phyloP scores from a whole-genome alignment of 30 jellyfish, hydroid and myxozoan species.

The Phacellophora camtschatica region DNA sequence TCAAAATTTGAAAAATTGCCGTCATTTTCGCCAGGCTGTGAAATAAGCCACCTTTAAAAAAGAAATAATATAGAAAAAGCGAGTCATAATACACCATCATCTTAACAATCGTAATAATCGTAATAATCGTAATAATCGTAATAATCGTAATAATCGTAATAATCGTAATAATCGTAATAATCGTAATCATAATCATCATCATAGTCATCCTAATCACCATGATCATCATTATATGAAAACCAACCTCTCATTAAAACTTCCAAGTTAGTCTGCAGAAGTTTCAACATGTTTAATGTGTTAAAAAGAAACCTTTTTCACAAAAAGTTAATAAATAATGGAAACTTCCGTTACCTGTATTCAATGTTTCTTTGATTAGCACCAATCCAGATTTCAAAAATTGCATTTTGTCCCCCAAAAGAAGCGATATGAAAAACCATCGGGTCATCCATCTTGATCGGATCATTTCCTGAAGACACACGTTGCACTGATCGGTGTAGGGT shows the following conservation, averaged over 20 bases:
- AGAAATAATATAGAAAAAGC: not conserved
- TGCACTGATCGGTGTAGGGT: not conserved
- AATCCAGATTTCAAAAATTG: constrained; percentile 95
- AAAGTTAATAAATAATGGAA: too few relatives aligned
- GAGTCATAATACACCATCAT: too few relatives aligned
- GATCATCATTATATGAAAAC: too few relatives aligned
- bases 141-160: too few relatives aligned
- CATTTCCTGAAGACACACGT: not conserved
- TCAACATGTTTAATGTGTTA: not conserved
- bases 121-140: too few relatives aligned
- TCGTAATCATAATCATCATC: too few relatives aligned
- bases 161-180: too few relatives aligned
- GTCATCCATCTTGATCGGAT: constrained; percentile 4
- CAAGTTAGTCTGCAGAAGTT: too few relatives aligned
- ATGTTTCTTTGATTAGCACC: constrained; percentile 70
- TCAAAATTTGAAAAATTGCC: constrained; percentile 81
- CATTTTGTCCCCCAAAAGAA: constrained; percentile 85
- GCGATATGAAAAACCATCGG: constrained; percentile 65
- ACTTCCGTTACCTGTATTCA: constrained; percentile 96
- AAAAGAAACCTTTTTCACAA: too few relatives aligned
- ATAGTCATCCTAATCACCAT: too few relatives aligned
- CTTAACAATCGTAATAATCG: too few relatives aligned
- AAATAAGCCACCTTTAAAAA: constrained; percentile 75
- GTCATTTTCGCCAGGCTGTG: constrained; percentile 66
- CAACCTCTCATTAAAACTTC: too few relatives aligned